Base-by-base conservation (phyloP, 1,140 invertebrate genomes). In the Trichomalopsis sarcophagae region DNA sequence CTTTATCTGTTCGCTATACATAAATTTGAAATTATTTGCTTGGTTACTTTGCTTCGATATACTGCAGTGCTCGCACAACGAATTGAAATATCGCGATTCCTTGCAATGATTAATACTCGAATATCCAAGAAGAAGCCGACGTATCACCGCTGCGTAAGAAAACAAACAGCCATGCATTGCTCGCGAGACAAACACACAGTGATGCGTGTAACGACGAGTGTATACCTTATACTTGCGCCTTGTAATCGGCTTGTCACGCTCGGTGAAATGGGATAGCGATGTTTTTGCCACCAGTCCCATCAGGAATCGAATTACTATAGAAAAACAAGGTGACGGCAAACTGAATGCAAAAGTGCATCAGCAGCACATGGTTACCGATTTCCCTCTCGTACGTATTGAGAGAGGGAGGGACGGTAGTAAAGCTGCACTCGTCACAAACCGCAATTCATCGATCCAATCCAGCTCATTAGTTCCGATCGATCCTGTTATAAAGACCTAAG, bases 361-460 rank as follows among this genome's bases (percentile, higher is more conserved):
- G 30, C 74, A n/a, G 17, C 73, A 30, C 36, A 21, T 7, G 11
- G 44, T 77, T 77, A 77, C 75, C 47, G 73, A 75, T 75, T 44
- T 75, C 9, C 36, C 40, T 30, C 73, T 17, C 36, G 36, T 21
- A 14, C 2, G 27, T 17, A 23, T 66, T 5, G 17, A n/a, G 9
- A 11, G 4, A 69, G 6, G 5, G 21, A 69, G n/a, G 21, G 66
- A 21, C 14, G 14, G 50, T 55, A 17, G 14, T 55, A 55, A 55
- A 69, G 68, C 68, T 23, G 68, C 68, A 7, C 69, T 27, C 10
- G 21, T 66, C 33, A 23, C 33, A 79, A 86, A 47, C 68, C 66
- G 75, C 74, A 82, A 82, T 82, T 82, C 81, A 86, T 77, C 68
- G 6, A 75, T 77, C 36, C 66, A 66, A 78, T 76, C 74, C n/a